phyloP scores from a whole-genome alignment of 2,113 vertebrate species.

The Nibea coibor region DNA sequence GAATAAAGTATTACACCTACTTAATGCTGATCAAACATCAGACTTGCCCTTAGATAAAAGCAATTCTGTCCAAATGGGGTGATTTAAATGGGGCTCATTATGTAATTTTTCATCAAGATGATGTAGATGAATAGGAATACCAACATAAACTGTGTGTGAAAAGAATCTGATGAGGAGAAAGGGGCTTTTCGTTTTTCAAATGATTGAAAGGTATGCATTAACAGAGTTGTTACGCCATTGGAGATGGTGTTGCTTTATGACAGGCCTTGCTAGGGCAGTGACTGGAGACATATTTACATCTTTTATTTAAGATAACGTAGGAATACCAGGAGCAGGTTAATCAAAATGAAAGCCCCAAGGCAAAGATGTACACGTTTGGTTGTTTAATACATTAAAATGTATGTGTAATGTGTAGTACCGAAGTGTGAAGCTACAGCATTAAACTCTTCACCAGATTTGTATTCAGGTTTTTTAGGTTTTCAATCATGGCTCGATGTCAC shows the following conservation, averaged over 20 bases:
- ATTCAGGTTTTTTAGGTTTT: too few species aligned
- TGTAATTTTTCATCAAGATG: slow-evolving; percentile 21
- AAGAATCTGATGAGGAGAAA: slow-evolving; percentile 2
- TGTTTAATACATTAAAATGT: background rate
- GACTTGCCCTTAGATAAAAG: slow-evolving; percentile 16
- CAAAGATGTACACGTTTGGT: too few species aligned
- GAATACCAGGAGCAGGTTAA: background rate
- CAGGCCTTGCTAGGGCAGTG: background rate
- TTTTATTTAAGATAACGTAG: background rate
- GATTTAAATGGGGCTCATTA: slow-evolving; percentile 21
- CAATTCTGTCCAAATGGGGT: slow-evolving; percentile 1
- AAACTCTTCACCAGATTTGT: too few species aligned
- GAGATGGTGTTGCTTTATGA: background rate
- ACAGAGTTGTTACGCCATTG: background rate
- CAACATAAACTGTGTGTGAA: background rate
- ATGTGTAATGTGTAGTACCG: too few species aligned
- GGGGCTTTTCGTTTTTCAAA: background rate
- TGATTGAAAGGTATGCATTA: background rate
- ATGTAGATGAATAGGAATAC: background rate
- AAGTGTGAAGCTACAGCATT: too few species aligned
- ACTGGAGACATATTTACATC: background rate
- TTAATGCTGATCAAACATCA: slow-evolving; percentile 26
- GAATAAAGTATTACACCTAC: slow-evolving; percentile 11
- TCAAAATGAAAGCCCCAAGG: background rate
- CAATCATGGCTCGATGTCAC: too few species aligned